A percentile compares a stretch with the other conserved stretches of the same genome.
These are phyloP conservation scores for Epizoanthus rinbou DNA, from an alignment of 92 coral and sea anemone species.

Conservation along the genomic window DNA sequence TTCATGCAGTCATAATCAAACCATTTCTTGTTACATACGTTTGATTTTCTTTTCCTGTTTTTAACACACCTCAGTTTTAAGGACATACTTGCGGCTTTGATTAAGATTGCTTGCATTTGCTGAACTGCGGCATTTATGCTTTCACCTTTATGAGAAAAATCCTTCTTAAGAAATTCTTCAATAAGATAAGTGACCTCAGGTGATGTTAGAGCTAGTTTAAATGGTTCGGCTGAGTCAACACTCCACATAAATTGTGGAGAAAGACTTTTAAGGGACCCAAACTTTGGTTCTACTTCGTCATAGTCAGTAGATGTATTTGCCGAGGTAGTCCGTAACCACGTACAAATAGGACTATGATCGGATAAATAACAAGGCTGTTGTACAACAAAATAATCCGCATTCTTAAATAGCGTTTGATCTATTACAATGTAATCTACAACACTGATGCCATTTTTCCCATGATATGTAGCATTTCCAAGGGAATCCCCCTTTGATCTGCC, in stretches of 20 bases:
- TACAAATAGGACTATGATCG: slow-evolving; percentile 41
- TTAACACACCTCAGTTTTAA: slow-evolving; percentile 14
- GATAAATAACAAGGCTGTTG: slow-evolving; percentile 43
- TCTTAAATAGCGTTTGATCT: slow-evolving; percentile 5
- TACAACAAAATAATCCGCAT: slow-evolving; percentile 36
- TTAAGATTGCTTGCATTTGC: background rate
- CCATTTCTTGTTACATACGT: slow-evolving; percentile 32
- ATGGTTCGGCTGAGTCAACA: slow-evolving; percentile 21
- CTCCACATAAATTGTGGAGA: slow-evolving; percentile 43
- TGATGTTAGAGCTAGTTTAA: background rate
- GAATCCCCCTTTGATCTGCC: slow-evolving; percentile 54
- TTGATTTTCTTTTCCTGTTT: background rate
- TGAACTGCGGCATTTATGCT: background rate
- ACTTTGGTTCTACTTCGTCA: background rate
- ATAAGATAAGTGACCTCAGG: slow-evolving; percentile 16
- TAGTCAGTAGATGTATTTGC: background rate
- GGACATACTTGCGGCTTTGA: slow-evolving; percentile 1
- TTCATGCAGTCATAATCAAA: slow-evolving; percentile 46
- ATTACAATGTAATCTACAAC: slow-evolving; percentile 42
- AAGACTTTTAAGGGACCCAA: background rate
- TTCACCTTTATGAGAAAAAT: too few relatives aligned
- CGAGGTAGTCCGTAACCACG: background rate
- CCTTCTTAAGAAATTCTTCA: slow-evolving; percentile 11
- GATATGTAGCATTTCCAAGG: slow-evolving; percentile 36
- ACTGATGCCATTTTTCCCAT: slow-evolving; percentile 44